A percentile compares a stretch with the other conserved stretches of the same genome.
Conservation (phyloP, 1,140 invertebrate genomes). For the Gonioctena quinquepunctata region DNA sequence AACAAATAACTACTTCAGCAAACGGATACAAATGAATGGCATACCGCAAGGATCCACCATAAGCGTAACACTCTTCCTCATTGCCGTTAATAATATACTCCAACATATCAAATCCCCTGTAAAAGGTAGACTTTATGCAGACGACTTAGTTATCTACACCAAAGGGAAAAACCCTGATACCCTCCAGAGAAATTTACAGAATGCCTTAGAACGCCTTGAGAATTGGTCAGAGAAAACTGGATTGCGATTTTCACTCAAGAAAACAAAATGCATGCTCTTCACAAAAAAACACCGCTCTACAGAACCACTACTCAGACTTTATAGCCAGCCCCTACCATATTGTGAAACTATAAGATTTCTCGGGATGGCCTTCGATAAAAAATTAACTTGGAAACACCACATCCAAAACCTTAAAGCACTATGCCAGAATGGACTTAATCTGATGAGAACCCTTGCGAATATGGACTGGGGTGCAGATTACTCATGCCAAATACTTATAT, state of each 20-base stretch:
- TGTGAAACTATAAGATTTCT: too few species aligned
- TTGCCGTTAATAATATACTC: constrained; percentile 30
- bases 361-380: too few species aligned
- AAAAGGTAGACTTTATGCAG: not conserved
- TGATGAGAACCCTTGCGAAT: too few species aligned
- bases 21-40: constrained; percentile 27
- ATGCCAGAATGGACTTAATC: too few species aligned
- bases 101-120: not conserved
- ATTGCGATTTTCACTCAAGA: not conserved
- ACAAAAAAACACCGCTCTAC: too few species aligned
- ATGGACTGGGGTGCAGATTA: too few species aligned
- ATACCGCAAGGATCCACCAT: constrained; percentile 36
- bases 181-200: not conserved
- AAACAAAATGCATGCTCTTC: not conserved
- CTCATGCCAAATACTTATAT: too few species aligned
- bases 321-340: too few species aligned
- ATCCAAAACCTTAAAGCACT: too few species aligned
- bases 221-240: not conserved
- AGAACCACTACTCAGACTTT: too few species aligned
- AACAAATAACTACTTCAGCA: not conserved
- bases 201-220: not conserved
- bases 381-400: too few species aligned
- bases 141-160: not conserved
- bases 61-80: constrained; percentile 33
- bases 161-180: not conserved